phyloP scores from a whole-genome alignment of 2,888 invertebrate species.

The Autographa gamma region DNA sequence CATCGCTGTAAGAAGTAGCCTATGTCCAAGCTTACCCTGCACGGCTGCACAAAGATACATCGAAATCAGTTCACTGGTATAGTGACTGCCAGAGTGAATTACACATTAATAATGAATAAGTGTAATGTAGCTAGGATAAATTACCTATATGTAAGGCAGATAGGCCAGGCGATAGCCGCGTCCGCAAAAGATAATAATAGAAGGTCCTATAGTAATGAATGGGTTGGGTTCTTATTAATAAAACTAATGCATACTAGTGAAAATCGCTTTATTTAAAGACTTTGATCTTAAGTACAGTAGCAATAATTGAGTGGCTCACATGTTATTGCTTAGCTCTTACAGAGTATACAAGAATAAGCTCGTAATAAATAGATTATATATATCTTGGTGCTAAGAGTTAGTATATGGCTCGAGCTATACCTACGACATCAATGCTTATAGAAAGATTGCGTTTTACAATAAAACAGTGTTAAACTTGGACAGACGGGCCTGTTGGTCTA shows the following conservation, averaged over 20 bases:
- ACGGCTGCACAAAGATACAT: no score
- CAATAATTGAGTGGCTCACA: not conserved
- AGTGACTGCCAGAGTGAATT: no score
- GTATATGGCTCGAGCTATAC: not conserved
- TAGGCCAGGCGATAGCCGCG: no score
- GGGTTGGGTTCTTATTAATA: not conserved
- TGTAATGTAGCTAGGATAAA: no score
- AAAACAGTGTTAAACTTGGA: not conserved
- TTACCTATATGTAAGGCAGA: no score
- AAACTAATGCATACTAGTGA: not conserved
- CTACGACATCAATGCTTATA: not conserved
- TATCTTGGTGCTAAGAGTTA: not conserved
- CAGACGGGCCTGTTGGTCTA: no score
- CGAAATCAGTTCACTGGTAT: no score
- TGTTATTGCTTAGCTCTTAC: not conserved
- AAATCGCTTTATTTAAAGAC: constrained; percentile 3
- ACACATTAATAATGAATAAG: no score
- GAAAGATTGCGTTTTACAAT: not conserved
- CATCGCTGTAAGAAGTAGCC: no score
- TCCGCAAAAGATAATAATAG: no score
- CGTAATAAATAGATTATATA: not conserved
- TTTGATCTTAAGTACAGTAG: not conserved
- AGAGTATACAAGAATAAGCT: constrained; percentile 4
- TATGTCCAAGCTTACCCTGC: no score
- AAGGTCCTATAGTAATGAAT: not conserved